Conservation (phyloP, 2,113 vertebrate genomes). For the Saguinus imperator region DNA sequence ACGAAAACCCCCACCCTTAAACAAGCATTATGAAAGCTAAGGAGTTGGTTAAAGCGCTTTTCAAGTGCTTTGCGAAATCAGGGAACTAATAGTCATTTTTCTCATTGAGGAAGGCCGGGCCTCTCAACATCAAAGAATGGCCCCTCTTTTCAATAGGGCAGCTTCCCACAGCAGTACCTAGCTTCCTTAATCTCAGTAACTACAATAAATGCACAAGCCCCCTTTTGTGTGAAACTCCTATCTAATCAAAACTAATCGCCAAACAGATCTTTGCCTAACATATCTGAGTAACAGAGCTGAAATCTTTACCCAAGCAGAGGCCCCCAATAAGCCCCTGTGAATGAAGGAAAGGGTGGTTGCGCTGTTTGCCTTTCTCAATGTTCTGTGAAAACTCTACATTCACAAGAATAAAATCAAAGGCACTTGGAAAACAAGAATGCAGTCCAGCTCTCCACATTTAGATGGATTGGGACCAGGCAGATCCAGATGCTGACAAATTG, state of each 20-base stretch:
- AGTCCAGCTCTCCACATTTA: background rate
- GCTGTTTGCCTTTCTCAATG: slow-evolving; percentile 1
- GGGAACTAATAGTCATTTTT: slow-evolving; percentile 51
- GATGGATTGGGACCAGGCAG: slow-evolving; percentile 7
- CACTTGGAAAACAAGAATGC: slow-evolving; percentile 8
- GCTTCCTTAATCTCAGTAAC: slow-evolving; percentile 68
- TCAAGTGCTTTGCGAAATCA: slow-evolving; percentile 58
- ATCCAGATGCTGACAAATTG: background rate
- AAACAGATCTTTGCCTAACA: slow-evolving; percentile 63
- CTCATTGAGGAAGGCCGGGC: background rate
- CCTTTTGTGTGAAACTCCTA: slow-evolving; percentile 61
- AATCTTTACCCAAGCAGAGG: slow-evolving; percentile 52
- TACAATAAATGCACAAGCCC: slow-evolving; percentile 68
- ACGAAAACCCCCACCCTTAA: background rate
- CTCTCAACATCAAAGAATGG: slow-evolving; percentile 59
- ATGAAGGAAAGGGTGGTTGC: slow-evolving; percentile 42
- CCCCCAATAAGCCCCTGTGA: slow-evolving; percentile 51
- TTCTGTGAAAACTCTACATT: slow-evolving; percentile 38
- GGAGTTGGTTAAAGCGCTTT: slow-evolving; percentile 17
- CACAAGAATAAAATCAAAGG: slow-evolving; percentile 41
- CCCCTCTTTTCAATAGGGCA: slow-evolving; percentile 63
- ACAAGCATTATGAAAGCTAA: slow-evolving; percentile 20
- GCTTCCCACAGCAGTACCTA: slow-evolving; percentile 68
- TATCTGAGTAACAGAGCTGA: slow-evolving; percentile 62
- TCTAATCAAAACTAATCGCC: slow-evolving; percentile 73